Conservation (phyloP, 2,113 vertebrate species). For the Verasper variegatus region DNA sequence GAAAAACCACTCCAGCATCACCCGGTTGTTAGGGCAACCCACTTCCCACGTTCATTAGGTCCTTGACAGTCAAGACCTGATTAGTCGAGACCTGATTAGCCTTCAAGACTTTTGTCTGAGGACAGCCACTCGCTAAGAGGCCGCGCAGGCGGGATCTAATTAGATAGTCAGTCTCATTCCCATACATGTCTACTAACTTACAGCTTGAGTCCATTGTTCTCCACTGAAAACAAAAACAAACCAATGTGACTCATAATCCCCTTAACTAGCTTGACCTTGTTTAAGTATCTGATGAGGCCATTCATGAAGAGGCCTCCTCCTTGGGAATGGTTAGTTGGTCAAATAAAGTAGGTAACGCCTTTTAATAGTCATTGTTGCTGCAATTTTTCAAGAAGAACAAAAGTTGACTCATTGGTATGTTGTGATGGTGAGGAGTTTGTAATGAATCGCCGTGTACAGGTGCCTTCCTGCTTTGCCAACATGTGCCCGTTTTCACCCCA, state of each 20-base stretch:
- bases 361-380: background rate
- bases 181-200: conserved; percentile 69
- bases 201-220: conserved; percentile 67
- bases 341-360: conserved; percentile 14
- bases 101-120: conserved; percentile 69
- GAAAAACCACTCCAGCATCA: conserved; percentile 46
- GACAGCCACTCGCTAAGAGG: conserved; percentile 51
- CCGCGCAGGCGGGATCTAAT: conserved; percentile 61
- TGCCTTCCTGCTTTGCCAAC: background rate
- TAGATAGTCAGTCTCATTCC: conserved; percentile 73
- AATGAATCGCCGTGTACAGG: background rate
- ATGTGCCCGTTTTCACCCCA: background rate
- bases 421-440: background rate
- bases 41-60: conserved; percentile 77
- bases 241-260: conserved; percentile 67
- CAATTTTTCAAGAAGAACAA: background rate
- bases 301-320: conserved; percentile 52
- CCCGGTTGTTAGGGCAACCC: conserved; percentile 44
- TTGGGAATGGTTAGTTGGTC: conserved; percentile 33
- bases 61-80: conserved; percentile 58
- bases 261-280: conserved; percentile 78
- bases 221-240: conserved; percentile 68
- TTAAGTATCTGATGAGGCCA: conserved; percentile 67
- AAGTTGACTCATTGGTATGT: background rate
- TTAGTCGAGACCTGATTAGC: conserved; percentile 71